Percentiles rank a stretch among this genome's conserved stretches.
These are phyloP conservation scores for Catharus fuscescens DNA, from an alignment of 2,113 vertebrate species.

Conservation along the genomic window DNA sequence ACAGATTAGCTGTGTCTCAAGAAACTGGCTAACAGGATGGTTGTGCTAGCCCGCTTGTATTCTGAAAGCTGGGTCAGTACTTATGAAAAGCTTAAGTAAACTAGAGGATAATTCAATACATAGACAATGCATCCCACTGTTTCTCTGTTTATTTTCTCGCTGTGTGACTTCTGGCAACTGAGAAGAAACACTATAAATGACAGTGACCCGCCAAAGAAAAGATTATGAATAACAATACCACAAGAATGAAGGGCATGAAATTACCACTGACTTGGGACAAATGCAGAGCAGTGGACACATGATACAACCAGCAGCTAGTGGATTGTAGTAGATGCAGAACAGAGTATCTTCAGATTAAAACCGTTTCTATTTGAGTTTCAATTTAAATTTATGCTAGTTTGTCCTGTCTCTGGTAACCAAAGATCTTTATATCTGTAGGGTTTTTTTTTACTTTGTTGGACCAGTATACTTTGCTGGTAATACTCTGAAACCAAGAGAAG, in stretches of 20 bases:
- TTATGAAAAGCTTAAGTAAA: conserved; percentile 45
- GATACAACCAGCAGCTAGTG: background rate
- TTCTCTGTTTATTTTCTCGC: conserved; percentile 61
- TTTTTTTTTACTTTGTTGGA: background rate
- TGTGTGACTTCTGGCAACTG: conserved; percentile 50
- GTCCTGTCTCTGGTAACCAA: background rate
- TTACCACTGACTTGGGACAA: conserved; percentile 38
- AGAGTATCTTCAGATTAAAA: background rate
- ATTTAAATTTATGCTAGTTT: background rate
- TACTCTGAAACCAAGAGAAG: background rate
- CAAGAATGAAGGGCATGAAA: conserved; percentile 44
- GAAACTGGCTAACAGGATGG: background rate
- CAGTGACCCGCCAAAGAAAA: conserved; percentile 45
- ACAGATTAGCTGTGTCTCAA: background rate
- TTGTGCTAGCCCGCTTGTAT: background rate
- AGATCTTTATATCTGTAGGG: background rate
- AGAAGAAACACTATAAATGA: conserved; percentile 38
- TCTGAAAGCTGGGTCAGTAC: conserved; percentile 31
- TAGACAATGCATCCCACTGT: conserved; percentile 51
- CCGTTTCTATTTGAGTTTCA: background rate
- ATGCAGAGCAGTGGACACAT: background rate
- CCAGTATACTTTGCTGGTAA: background rate
- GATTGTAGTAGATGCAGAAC: background rate
- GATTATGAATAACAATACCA: conserved; percentile 58
- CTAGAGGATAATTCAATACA: conserved; percentile 45